Base-by-base conservation (phyloP, 2,113 vertebrate genomes). In the Cinclus cinclus region DNA sequence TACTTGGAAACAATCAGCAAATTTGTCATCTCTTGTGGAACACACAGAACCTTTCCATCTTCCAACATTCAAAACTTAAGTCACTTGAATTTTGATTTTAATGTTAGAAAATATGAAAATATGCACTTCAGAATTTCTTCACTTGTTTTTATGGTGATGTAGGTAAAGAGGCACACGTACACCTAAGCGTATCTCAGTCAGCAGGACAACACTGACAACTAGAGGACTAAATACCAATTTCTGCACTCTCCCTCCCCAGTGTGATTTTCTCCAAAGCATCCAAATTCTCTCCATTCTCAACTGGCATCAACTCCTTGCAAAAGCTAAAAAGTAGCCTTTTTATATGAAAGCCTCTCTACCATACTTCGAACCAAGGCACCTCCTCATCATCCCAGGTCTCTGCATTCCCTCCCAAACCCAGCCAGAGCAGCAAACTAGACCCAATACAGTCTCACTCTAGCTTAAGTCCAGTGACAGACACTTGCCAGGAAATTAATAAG, bases 91-190 rank as follows among this genome's bases (percentile, higher is more conserved):
- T 95, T 13, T 35, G 11, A 74, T 64, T 87, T 62, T 27, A 62
- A 18, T 17, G n/a, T 5, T 5, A 9, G n/a, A 83, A 91, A 63
- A 23, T 0, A 74, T 9, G n/a, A 83, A 91, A 63, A 23, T 0
- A 74, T 8, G 25, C 2, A 27, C 4, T 86, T 80, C 53, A 28
- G 60, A 20, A 30, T 47, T 70, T 46, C 30, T 13, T 80, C 49
- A 15, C 20, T 50, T 75, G 16, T 74, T 75, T 79, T 81, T 21
- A 55, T 3, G 7, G 17, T 19, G 28, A 44, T 20, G 30, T 14
- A 64, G 12, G 15, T 17, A 44, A 67, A 76, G 39, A 84, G 20
- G 28, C 4, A 77, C 63, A 56, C 1, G 6, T 11, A 28, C 14
- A 50, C 35, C 67, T 39, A 37, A 39, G 14, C 5, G 1, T 4